Evolutionary conservation across 1,140 invertebrate genomes (phyloP).

Genomic region (Galendromus occidentalis): DNA sequence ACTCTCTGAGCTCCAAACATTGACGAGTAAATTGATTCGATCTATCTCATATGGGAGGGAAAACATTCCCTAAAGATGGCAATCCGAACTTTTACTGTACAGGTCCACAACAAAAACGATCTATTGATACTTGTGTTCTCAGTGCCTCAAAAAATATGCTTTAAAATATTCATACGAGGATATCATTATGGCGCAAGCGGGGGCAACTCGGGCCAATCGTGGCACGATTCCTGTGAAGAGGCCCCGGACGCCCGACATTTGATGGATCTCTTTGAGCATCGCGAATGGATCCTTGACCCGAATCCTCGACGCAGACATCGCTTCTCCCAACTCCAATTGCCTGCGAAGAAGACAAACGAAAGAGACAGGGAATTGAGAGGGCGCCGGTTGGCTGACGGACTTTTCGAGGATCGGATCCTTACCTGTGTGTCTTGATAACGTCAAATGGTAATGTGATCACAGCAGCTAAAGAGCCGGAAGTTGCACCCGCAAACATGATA

Average conservation of each 20-base stretch:
- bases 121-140: no score
- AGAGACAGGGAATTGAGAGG: background rate
- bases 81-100: no score
- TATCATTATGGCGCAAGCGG: slow-evolving; percentile 32
- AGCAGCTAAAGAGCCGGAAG: slow-evolving; percentile 31
- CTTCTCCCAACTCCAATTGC: background rate
- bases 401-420: background rate
- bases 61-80: no score
- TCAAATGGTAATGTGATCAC: slow-evolving; percentile 35
- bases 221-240: slow-evolving; percentile 26
- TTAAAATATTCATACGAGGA: slow-evolving; percentile 28
- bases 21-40: no score
- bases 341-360: background rate
- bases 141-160: slow-evolving; percentile 6
- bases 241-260: background rate
- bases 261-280: slow-evolving; percentile 7
- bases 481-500: slow-evolving; percentile 29
- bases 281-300: background rate
- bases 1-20: no score
- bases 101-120: no score
- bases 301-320: background rate
- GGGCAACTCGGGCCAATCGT: slow-evolving; percentile 28
- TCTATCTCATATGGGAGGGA: no score
- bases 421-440: slow-evolving; percentile 34
- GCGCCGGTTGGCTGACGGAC: no score